Evolutionary conservation across 2,113 vertebrate genomes (phyloP).

Genomic region (Myrmophylax atrothorax): DNA sequence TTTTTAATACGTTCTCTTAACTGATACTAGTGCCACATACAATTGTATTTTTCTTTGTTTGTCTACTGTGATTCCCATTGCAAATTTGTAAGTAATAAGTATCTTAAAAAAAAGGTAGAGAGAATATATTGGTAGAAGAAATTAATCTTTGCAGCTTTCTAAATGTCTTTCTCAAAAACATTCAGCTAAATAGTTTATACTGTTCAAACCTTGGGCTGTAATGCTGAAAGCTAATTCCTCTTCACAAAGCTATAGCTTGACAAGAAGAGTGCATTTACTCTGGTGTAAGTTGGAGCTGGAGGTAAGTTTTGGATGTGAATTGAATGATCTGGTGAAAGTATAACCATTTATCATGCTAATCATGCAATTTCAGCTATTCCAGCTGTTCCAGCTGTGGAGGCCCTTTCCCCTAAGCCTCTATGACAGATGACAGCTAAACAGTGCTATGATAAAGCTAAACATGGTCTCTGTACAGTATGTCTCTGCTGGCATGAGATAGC

Average conservation of each 20-base stretch:
- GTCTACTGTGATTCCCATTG: not conserved
- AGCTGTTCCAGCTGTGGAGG: constrained; percentile 38
- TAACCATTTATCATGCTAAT: constrained; percentile 11
- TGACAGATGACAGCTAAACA: constrained; percentile 24
- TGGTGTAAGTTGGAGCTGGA: not conserved
- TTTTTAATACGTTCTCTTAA: not conserved
- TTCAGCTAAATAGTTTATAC: not conserved
- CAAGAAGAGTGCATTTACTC: not conserved
- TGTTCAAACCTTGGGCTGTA: not conserved
- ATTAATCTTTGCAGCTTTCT: not conserved
- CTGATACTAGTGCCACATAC: not conserved
- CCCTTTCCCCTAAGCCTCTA: constrained; percentile 17
- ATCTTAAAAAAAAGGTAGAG: not conserved
- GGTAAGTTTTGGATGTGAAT: not conserved
- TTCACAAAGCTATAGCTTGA: not conserved
- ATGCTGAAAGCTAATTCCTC: not conserved
- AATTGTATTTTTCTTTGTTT: constrained; percentile 7
- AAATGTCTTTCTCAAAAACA: not conserved
- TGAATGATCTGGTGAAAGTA: not conserved
- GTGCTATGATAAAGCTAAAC: constrained; percentile 21
- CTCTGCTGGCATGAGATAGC: constrained; percentile 24
- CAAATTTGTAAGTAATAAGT: not conserved
- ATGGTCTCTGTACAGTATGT: not conserved
- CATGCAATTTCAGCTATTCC: constrained; percentile 13
- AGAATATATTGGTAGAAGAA: not conserved